A percentile compares a stretch with the other conserved stretches of the same genome.
Conservation (phyloP, 1,140 invertebrate species). For the Drosophila truncata region DNA sequence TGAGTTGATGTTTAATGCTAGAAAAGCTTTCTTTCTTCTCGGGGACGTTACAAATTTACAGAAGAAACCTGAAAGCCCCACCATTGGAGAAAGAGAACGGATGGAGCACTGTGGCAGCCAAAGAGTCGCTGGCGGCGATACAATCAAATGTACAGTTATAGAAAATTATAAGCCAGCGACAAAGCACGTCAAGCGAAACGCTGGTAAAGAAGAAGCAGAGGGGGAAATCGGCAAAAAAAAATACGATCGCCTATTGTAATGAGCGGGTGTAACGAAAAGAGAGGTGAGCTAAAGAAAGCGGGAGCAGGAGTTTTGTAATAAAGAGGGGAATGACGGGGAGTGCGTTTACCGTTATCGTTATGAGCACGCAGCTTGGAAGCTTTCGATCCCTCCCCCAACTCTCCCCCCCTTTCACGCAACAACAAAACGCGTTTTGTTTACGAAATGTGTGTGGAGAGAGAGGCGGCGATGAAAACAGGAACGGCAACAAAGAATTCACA, state of each 20-base stretch:
- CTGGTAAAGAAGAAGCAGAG: not conserved
- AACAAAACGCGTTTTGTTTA: conserved; percentile 80
- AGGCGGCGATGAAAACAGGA: conserved; percentile 66
- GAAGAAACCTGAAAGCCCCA: conserved; percentile 10
- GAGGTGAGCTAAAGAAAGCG: not conserved
- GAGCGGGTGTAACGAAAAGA: not conserved
- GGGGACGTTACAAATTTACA: conserved; percentile 19
- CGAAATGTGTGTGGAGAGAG: conserved; percentile 70
- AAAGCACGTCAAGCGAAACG: conserved; percentile 52
- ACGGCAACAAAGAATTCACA: conserved; percentile 53
- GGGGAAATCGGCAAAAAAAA: conserved; percentile 23
- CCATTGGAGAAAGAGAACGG: conserved; percentile 17
- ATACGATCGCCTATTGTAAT: conserved; percentile 33
- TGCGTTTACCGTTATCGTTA: conserved; percentile 72
- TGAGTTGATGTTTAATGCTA: not conserved
- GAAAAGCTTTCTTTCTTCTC: not conserved
- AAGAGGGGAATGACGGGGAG: not conserved
- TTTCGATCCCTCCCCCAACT: conserved; percentile 7
- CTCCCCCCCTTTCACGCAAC: conserved; percentile 46
- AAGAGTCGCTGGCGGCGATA: conserved; percentile 35
- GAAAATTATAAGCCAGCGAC: conserved; percentile 75
- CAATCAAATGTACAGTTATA: conserved; percentile 72
- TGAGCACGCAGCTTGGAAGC: conserved; percentile 62
- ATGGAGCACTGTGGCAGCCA: conserved; percentile 27
- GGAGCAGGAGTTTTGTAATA: conserved; percentile 8